These are phyloP conservation scores for Petaurus breviceps DNA, from an alignment of 2,113 vertebrate species.

Conservation along the genomic window DNA sequence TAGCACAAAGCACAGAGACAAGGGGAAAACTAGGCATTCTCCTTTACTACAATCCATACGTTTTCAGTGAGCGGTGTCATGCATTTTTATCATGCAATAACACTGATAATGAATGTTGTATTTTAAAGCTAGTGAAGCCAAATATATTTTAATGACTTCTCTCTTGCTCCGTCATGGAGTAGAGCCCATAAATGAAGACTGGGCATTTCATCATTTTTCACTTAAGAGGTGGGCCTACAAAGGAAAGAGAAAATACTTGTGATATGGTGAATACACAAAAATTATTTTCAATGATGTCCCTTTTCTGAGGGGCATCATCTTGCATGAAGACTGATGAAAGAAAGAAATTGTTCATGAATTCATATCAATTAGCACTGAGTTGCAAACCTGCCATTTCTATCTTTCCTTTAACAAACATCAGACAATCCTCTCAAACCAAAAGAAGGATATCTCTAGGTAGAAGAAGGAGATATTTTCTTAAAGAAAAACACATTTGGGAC, in stretches of 20 bases:
- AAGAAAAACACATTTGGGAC: not conserved
- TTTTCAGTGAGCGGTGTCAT: conserved; percentile 33
- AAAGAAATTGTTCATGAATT: not conserved
- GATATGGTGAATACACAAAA: not conserved
- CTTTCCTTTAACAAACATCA: conserved; percentile 15
- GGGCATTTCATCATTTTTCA: conserved; percentile 33
- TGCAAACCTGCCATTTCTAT: not conserved
- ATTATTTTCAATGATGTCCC: conserved; percentile 25
- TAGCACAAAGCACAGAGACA: not conserved
- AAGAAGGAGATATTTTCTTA: not conserved
- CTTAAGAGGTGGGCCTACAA: conserved; percentile 10
- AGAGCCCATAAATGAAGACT: conserved; percentile 27
- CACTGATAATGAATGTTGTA: conserved; percentile 32
- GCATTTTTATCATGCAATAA: not conserved
- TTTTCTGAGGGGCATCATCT: not conserved
- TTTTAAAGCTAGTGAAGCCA: not conserved
- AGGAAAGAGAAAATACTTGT: not conserved
- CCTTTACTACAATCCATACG: not conserved
- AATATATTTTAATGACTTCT: conserved; percentile 44
- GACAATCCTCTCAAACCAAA: not conserved
- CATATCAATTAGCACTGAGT: not conserved
- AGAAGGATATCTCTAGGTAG: not conserved
- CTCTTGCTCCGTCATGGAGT: conserved; percentile 31
- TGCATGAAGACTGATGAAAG: not conserved
- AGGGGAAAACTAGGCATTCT: not conserved